A percentile compares a stretch with the other conserved stretches of the same genome.
phyloP scores from a whole-genome alignment of 2,888 invertebrate species.

The Allophyes oxyacanthae region DNA sequence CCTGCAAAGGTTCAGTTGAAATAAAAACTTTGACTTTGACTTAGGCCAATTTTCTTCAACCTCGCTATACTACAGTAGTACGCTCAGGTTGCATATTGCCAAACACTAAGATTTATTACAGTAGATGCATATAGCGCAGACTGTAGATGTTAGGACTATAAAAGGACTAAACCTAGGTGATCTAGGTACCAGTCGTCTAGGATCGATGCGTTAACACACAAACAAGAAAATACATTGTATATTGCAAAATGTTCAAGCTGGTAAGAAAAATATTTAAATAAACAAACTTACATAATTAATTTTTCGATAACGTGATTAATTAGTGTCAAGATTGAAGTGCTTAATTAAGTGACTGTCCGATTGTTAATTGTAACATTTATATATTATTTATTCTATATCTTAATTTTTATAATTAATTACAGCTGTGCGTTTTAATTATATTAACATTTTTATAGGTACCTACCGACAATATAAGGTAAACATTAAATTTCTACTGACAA shows the following conservation, averaged over 20 bases:
- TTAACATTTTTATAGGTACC: too few relatives aligned
- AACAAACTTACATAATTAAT: too few relatives aligned
- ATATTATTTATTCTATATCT: too few relatives aligned
- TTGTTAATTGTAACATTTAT: too few relatives aligned
- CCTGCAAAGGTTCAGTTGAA: too few relatives aligned
- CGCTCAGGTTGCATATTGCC: slow-evolving; percentile 75
- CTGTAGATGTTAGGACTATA: slow-evolving; percentile 74
- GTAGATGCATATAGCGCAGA: slow-evolving; percentile 72
- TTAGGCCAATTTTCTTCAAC: slow-evolving; percentile 16
- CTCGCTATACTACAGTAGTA: slow-evolving; percentile 42
- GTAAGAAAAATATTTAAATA: slow-evolving; percentile 61
- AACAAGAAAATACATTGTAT: slow-evolving; percentile 42
- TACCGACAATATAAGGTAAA: too few relatives aligned
- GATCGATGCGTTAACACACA: slow-evolving; percentile 61
- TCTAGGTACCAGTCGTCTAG: slow-evolving; percentile 67
- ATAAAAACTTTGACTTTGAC: too few relatives aligned
- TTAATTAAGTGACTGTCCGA: too few relatives aligned
- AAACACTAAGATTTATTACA: slow-evolving; percentile 80
- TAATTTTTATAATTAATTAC: background rate
- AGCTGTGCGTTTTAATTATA: background rate
- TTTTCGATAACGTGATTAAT: too few relatives aligned
- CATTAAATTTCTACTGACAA: too few relatives aligned
- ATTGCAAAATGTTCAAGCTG: slow-evolving; percentile 74
- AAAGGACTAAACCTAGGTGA: slow-evolving; percentile 75
- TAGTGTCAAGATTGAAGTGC: too few relatives aligned